Evolutionary conservation across 1,140 invertebrate genomes (phyloP), one percentile per base, ranked within the genome.

Genomic region (Carposina sasakii): DNA sequence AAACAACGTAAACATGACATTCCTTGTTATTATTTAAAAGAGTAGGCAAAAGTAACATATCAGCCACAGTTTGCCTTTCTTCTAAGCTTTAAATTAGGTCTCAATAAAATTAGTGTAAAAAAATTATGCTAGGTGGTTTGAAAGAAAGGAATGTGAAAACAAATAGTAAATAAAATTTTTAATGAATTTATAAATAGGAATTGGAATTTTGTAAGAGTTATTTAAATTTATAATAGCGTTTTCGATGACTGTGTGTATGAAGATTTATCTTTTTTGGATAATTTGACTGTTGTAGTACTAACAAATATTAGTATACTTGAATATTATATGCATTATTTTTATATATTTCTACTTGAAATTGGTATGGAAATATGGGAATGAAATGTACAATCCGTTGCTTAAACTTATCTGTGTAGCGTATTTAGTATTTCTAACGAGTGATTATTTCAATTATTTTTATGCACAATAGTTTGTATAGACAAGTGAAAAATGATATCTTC

Each of bases 61-160:
- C 36, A 47, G 48, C 47, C 52, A 43, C 48, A 34, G 19, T 31
- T 52, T 52, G 49, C 49, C 51, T 26, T 48, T 22, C n/a, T 34
- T 22, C 46, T 40, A 30, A 54, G 56, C 48, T 58, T 59, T 54
- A 51, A 59, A 36, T 34, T 50, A 40, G 52, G 56, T 59, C 56
- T 54, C 51, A 59, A 52, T 44, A 13, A 48, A 31, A 48, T 58
- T 54, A 57, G 46, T 57, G 42, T 51, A 54, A 48, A 45, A 52
- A 44, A 42, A 36, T 42, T 44, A 39, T 39, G 33, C 41, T 39
- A 33, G 24, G 31, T 16, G 26, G 20, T 16, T 2, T 43, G 43
- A 17, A 24, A 43, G 26, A 34, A 31, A 44, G 31, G 34, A 28
- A 37, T 52, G 49, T 52, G 49, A 52, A 39, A 21, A 39, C 20